phyloP scores from a whole-genome alignment of 2,797 vertebrate genomes.

The Peromyscus eremicus region DNA sequence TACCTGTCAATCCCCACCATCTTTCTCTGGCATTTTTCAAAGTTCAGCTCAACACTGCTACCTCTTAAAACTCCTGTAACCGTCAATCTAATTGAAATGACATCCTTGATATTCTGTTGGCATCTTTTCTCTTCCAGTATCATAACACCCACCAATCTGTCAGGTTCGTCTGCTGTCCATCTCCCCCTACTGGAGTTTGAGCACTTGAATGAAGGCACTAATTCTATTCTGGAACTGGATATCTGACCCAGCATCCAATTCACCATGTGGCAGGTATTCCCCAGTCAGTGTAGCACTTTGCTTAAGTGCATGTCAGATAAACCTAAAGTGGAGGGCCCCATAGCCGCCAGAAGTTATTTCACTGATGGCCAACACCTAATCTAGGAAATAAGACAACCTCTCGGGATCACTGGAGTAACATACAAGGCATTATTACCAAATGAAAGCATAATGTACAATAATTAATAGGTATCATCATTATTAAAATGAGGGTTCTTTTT shows the following conservation, averaged over 20 bases:
- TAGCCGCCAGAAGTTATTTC: neutral
- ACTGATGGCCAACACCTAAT: neutral
- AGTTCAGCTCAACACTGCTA: neutral
- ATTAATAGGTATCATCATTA: neutral
- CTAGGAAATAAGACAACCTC: conserved; percentile 37
- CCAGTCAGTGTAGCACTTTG: neutral
- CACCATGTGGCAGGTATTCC: accelerated
- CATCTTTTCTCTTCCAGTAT: neutral
- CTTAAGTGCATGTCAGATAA: neutral
- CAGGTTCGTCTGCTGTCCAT: neutral
- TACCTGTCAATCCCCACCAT: neutral
- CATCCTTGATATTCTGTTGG: neutral
- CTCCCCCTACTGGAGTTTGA: neutral
- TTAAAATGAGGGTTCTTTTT: neutral
- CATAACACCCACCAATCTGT: neutral
- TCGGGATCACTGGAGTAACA: neutral
- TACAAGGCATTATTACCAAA: neutral
- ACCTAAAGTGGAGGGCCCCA: neutral
- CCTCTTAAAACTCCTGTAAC: neutral
- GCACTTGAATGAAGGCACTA: neutral
- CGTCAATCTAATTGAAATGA: neutral
- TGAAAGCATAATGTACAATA: neutral
- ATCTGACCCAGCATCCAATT: neutral
- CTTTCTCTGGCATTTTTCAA: neutral
- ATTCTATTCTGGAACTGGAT: neutral